A percentile compares a stretch with the other conserved stretches of the same genome.
These are phyloP conservation scores for Drosophila ezoana DNA, from an alignment of 2,888 invertebrate genomes.

Conservation along the genomic window DNA sequence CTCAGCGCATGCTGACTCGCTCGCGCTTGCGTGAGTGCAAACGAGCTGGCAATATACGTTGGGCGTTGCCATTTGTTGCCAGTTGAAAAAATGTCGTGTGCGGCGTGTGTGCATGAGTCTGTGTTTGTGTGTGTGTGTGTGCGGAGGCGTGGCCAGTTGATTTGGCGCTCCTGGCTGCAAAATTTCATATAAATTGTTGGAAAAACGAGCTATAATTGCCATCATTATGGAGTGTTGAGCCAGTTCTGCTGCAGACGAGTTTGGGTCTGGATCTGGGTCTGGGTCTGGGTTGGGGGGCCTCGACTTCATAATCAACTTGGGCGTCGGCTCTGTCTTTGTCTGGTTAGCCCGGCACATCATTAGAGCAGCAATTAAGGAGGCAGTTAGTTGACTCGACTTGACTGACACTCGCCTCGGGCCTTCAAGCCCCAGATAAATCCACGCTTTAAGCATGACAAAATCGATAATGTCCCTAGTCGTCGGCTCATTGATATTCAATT, in stretches of 20 bases:
- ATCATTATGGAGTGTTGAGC: constrained; percentile 84
- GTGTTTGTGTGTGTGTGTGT: constrained; percentile 40
- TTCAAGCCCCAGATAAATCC: constrained; percentile 35
- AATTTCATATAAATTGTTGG: constrained; percentile 83
- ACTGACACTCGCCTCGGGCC: constrained; percentile 41
- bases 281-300: constrained; percentile 4
- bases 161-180: constrained; percentile 46
- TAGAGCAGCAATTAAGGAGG: constrained; percentile 73
- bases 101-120: constrained; percentile 40
- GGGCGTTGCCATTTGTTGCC: constrained; percentile 60
- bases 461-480: constrained; percentile 46
- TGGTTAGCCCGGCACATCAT: constrained; percentile 68
- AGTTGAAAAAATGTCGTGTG: constrained; percentile 45
- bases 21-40: constrained; percentile 24
- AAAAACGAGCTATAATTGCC: constrained; percentile 84
- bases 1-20: constrained; percentile 45
- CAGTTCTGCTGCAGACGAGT: constrained; percentile 55
- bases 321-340: constrained; percentile 29
- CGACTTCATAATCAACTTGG: constrained; percentile 71
- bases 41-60: constrained; percentile 35
- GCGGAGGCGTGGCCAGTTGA: constrained; percentile 45
- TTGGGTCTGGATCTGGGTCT: constrained; percentile 19
- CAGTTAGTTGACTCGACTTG: constrained; percentile 60
- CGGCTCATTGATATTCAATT: constrained; percentile 60
- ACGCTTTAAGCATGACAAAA: constrained; percentile 46